Percentiles rank a stretch among this genome's conserved stretches.
Conservation (phyloP, 2,797 vertebrate species). For the Poeciliopsis infans region DNA sequence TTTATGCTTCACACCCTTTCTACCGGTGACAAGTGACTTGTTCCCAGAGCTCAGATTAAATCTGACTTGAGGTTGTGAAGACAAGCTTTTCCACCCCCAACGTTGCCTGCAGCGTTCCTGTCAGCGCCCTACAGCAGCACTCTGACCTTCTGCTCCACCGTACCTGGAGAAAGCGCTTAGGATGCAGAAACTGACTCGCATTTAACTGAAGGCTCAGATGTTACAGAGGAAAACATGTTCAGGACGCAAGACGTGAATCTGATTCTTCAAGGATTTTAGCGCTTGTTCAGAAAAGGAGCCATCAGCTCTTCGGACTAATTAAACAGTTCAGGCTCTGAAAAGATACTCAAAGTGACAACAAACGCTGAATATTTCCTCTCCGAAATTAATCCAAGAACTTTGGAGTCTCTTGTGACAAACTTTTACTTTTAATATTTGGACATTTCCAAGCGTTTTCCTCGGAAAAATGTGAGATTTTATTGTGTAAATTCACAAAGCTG, state of each 20-base stretch:
- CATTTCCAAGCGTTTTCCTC: no score
- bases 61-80: constrained; percentile 19
- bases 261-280: constrained; percentile 12
- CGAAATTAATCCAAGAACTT: no score
- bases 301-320: background rate
- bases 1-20: background rate
- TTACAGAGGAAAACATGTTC: background rate
- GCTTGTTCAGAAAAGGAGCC: background rate
- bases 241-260: background rate
- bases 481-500: no score
- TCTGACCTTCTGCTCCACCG: background rate
- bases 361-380: background rate
- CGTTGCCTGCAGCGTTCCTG: constrained; percentile 14
- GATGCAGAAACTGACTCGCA: background rate
- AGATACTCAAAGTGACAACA: background rate
- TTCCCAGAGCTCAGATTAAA: constrained; percentile 8
- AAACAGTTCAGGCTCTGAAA: constrained; percentile 4
- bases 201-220: background rate
- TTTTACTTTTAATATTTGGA: no score
- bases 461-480: no score
- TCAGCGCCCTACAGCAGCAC: constrained; percentile 15
- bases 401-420: no score
- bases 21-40: constrained; percentile 11
- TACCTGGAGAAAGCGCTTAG: constrained; percentile 9
- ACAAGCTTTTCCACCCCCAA: background rate